Evolutionary conservation across 2,113 vertebrate genomes (phyloP), one percentile per base, ranked within the genome.

Genomic region (Saguinus imperator): DNA sequence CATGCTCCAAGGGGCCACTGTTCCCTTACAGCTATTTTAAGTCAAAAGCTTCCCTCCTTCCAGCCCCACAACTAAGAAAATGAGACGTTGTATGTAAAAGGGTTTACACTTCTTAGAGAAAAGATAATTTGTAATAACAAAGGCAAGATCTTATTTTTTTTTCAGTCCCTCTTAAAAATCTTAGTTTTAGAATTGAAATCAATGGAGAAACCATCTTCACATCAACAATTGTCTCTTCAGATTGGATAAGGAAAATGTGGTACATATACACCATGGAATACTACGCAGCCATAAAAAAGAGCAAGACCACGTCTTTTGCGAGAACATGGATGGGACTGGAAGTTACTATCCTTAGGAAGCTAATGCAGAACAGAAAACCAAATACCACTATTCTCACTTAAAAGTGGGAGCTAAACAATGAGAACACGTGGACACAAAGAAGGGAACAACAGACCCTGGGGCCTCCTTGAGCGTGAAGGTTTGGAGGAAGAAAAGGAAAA

Each of bases 201-300:
- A 20, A 3, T 1, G 14, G 85, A 52, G 40, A 45, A 76, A 8
- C 72, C 0, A 0, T 80, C 27, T 32, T 13, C 43, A 0, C n/a
- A 7, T 0, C 2, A 25, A 29, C 17, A 6, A 0, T 0, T 0
- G 20, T 9, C 68, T 73, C 55, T 35, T 68, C 7, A 35, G 32
- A 35, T 68, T 68, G 66, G 61, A 64, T 32, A 6, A 64, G 29
- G 27, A 64, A 29, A 64, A 64, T 29, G 61, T 61, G 58, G 25
- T 32, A 14, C 27, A 6, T 64, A 64, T 32, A 29, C 12, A 29
- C 61, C 61, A 64, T 6, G 61, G 27, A 64, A 64, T 32, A 64
- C 27, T 64, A 64, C 14, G 27, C 61, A 32, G 61, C 61, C 61
- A 64, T 64, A 5, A 64, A 64, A 32, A 64, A 32, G 61, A 64